phyloP scores from a whole-genome alignment of 2,797 vertebrate genomes.

The Phataginus tricuspis region DNA sequence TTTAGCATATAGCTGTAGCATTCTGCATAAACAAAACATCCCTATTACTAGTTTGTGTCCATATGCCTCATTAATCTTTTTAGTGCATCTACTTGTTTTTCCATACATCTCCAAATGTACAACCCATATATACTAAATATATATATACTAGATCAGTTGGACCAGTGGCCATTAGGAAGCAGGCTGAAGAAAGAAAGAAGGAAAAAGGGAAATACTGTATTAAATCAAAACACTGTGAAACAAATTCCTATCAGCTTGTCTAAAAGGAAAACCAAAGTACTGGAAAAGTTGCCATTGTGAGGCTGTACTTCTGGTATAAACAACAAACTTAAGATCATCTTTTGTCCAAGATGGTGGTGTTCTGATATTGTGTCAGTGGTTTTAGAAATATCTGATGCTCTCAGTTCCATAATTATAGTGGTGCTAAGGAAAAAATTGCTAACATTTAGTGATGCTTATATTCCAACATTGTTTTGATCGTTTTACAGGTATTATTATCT shows the following conservation, averaged over 20 bases:
- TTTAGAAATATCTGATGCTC: not conserved
- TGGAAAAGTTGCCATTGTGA: not conserved
- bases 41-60: conserved; percentile 71
- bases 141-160: not conserved
- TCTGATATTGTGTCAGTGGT: not conserved
- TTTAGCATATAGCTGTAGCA: conserved; percentile 76
- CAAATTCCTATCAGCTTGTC: not conserved
- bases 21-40: conserved; percentile 80
- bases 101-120: not conserved
- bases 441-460: not conserved
- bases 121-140: not conserved
- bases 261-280: not conserved
- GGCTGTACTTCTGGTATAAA: not conserved
- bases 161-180: not conserved
- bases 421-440: not conserved
- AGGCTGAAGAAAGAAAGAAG: not conserved
- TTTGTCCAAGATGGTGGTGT: not conserved
- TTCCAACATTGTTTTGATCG: not conserved
- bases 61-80: conserved; percentile 78
- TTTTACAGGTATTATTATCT: not conserved
- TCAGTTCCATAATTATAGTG: not conserved
- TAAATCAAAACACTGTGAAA: not conserved
- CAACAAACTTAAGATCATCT: not conserved
- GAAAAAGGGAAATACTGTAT: not conserved
- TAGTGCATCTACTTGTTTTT: not conserved